Evolutionary conservation across 2,888 invertebrate genomes (phyloP), one percentile per base, ranked within the genome.

Genomic region (Meliscaeva auricollis): DNA sequence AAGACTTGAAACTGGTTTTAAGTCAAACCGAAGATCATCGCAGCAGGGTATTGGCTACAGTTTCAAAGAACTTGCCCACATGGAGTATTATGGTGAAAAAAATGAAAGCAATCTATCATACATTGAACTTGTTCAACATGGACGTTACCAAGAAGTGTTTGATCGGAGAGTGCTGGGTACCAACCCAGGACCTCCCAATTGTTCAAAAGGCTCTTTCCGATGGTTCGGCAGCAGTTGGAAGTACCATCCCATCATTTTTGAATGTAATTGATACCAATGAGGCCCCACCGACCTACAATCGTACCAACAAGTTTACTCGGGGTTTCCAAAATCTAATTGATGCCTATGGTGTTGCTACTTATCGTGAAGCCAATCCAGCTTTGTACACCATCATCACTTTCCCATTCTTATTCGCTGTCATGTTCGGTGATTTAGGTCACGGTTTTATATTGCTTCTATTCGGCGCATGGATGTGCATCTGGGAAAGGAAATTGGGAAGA

Each of bases 51-150:
- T 91, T 98, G 87, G 94, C 96, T n/a, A 96, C 95, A 32, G 97
- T 97, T 0, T 96, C 97, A 7, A 96, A 96, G 90, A 96, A 97
- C 91, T 93, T 98, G 82, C 96, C 96, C 78, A 95, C 95, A 88
- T 98, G 97, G 97, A 95, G 94, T 87, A 94, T 96, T 62, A 96
- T 97, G 94, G 96, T 97, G 46, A 94, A 95, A 75, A 97, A 97
- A 91, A 96, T 97, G 94, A 98, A 98, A 92, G 98, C 98, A 17
- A 98, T 98, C 90, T 98, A 98, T 92, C 97, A 98, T 91, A 97
- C 97, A 0, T 93, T 98, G 89, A 98, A 98, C 93, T 94, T 98
- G 93, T 98, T 98, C 93, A 98, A 96, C 90, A 95, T 98, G 94
- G 98, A 98, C 90, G 97, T 97, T 44, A 96, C 97, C 13, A 96